These are phyloP conservation scores for Sesamia nonagrioides DNA, from an alignment of 1,140 invertebrate species.

Conservation along the genomic window DNA sequence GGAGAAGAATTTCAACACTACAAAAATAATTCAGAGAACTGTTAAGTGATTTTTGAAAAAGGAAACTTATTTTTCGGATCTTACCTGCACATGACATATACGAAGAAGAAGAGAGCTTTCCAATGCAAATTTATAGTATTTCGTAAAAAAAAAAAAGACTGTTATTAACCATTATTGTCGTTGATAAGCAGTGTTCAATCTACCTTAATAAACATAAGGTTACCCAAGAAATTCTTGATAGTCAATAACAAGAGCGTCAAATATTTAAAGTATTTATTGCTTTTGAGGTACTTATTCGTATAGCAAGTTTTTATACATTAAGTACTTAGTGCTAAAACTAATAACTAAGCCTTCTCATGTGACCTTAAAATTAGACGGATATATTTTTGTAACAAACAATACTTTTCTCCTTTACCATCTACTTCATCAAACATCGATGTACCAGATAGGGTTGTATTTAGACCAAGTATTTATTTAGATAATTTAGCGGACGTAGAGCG, in stretches of 20 bases:
- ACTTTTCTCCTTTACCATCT: conserved; percentile 49
- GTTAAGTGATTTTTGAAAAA: neutral
- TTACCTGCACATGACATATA: neutral
- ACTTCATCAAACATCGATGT: conserved; percentile 60
- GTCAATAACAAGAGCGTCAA: conserved; percentile 7
- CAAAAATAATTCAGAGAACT: neutral
- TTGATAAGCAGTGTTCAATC: neutral
- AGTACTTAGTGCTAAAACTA: conserved; percentile 3
- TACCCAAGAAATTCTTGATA: neutral
- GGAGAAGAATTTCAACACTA: neutral
- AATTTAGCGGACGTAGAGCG: conserved; percentile 61
- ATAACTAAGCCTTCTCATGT: neutral
- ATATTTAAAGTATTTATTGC: conserved; percentile 24
- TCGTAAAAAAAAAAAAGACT: neutral
- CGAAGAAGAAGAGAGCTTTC: neutral
- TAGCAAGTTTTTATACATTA: neutral
- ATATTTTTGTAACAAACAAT: conserved; percentile 19
- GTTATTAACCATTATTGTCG: neutral
- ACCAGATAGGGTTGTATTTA: conserved; percentile 74
- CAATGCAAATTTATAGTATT: conserved; percentile 1
- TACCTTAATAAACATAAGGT: neutral
- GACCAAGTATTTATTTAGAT: conserved; percentile 78
- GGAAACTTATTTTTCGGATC: neutral
- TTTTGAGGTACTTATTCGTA: conserved; percentile 21
- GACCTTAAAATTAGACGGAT: conserved; percentile 3